A percentile compares a stretch with the other conserved stretches of the same genome.
Conservation (phyloP, 1,140 invertebrate species). For the Lanistes nyassanus region DNA sequence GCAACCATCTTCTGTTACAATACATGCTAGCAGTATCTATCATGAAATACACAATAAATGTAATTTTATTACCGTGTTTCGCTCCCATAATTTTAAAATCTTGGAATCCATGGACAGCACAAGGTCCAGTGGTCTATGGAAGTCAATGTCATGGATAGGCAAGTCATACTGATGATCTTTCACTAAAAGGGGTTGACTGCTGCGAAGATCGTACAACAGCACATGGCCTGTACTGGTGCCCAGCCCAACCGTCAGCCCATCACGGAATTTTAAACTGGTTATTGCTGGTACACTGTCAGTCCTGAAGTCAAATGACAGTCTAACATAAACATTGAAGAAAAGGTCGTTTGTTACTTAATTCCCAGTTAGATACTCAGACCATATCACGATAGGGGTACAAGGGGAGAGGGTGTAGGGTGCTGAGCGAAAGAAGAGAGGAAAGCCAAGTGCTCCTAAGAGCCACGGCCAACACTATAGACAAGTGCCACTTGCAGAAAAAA, state of each 20-base stretch:
- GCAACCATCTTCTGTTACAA: no score
- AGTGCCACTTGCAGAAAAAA: no score
- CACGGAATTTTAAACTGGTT: constrained; percentile 76
- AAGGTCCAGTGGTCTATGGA: constrained; percentile 76
- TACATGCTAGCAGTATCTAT: no score
- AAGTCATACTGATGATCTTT: constrained; percentile 97
- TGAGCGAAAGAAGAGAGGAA: no score
- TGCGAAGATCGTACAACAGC: constrained; percentile 93
- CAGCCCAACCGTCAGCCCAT: constrained; percentile 86
- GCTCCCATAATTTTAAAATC: constrained; percentile 95
- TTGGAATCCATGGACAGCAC: constrained; percentile 92
- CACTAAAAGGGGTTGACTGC: constrained; percentile 85
- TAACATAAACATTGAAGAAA: background rate
- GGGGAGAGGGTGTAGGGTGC: no score
- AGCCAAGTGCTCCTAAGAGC: no score
- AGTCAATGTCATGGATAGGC: constrained; percentile 91
- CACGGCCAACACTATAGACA: no score
- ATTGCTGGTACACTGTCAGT: constrained; percentile 77
- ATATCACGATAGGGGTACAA: no score
- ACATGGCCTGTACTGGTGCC: constrained; percentile 94
- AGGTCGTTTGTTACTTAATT: no score
- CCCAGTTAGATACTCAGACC: no score
- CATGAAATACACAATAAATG: background rate
- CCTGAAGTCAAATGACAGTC: constrained; percentile 23
- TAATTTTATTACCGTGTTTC: constrained; percentile 78